These are phyloP conservation scores for Tipula unca DNA, from an alignment of 2,888 invertebrate species.

Conservation along the genomic window DNA sequence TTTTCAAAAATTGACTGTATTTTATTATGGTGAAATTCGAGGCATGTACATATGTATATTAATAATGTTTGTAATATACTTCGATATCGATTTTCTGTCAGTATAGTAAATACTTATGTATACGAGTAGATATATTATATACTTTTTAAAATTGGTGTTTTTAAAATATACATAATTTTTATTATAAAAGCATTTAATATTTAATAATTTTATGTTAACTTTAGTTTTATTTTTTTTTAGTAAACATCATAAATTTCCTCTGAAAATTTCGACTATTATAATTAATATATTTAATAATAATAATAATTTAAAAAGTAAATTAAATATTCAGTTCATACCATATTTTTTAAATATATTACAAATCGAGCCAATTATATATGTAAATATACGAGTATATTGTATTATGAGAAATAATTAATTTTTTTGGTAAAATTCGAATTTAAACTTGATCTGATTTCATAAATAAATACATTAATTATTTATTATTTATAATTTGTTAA, in stretches of 20 bases:
- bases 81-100: too few relatives aligned
- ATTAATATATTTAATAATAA: background rate
- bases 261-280: background rate
- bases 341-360: too few relatives aligned
- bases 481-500: background rate
- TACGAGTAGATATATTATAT: background rate
- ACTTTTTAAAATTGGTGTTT: background rate
- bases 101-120: background rate
- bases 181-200: background rate
- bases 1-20: too few relatives aligned
- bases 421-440: background rate
- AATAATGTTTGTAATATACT: too few relatives aligned
- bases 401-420: background rate
- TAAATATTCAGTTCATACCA: background rate
- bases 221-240: background rate
- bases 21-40: too few relatives aligned
- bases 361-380: conserved; percentile 1
- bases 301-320: background rate
- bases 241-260: background rate
- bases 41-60: too few relatives aligned
- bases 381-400: background rate
- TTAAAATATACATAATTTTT: background rate
- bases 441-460: background rate
- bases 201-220: background rate
- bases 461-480: conserved; percentile 8